These are phyloP conservation scores for Dendrolimus houi DNA, from an alignment of 2,888 invertebrate genomes.

Conservation along the genomic window DNA sequence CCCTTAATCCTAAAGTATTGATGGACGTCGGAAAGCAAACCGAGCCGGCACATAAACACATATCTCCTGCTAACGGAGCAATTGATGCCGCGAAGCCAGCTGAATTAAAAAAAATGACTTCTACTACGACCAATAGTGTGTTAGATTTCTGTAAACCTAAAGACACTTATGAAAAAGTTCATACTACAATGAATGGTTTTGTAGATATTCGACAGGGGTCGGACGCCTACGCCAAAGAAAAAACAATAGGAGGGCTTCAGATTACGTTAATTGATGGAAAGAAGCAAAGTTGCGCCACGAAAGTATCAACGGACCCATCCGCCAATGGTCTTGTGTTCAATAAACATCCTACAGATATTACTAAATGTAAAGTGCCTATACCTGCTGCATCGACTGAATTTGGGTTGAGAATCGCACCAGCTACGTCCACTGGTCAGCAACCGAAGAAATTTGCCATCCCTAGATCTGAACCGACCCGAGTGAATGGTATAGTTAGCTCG, in stretches of 20 bases:
- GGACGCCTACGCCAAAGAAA: constrained; percentile 43
- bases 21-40: constrained; percentile 58
- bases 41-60: constrained; percentile 30
- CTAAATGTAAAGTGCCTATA: constrained; percentile 47
- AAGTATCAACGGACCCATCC: constrained; percentile 47
- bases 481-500: constrained; percentile 57
- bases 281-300: constrained; percentile 35
- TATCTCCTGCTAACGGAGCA: constrained; percentile 25
- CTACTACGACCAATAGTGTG: constrained; percentile 34
- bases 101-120: constrained; percentile 38
- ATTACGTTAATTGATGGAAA: constrained; percentile 49
- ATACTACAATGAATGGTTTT: constrained; percentile 55
- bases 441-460: constrained; percentile 32
- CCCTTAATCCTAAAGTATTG: constrained; percentile 64
- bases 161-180: constrained; percentile 38
- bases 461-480: constrained; percentile 41
- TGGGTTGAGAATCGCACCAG: constrained; percentile 41
- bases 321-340: constrained; percentile 39
- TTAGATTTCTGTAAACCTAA: constrained; percentile 43
- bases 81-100: constrained; percentile 28
- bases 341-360: constrained; percentile 26
- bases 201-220: constrained; percentile 44
- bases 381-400: constrained; percentile 36
- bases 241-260: constrained; percentile 27
- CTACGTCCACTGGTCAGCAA: constrained; percentile 33